Base-by-base conservation (phyloP, 2,113 vertebrate species). In the Martes martes region DNA sequence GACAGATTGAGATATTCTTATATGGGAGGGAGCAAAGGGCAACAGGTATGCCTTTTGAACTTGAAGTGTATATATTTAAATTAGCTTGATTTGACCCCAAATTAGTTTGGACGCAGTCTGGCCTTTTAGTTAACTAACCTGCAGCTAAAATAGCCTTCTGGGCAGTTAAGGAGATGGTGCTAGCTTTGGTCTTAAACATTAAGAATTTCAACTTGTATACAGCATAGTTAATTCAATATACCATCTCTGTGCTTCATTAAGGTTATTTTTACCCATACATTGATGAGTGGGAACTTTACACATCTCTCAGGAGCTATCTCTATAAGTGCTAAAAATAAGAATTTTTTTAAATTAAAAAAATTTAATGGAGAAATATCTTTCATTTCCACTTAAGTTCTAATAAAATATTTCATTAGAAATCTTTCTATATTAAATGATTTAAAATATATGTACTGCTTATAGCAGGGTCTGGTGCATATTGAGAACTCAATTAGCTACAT, bases 391-490 rank as follows among this genome's bases (percentile, higher is more conserved):
- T 50, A 73, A 83, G 4, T 67, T 89, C 45, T 76, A 89, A 86
- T 59, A 92, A 93, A 85, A 59, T 88, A 81, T 65, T 91, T 88
- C 23, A 82, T 83, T 92, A 95, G 59, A 91, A 82, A 86, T 69
- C 18, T 65, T 86, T 63, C 23, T 45, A 33, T 79, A 82, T 61
- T 74, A 79, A 88, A 71, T 79, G 24, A 67, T 13, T 91, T 92
- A 63, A 95, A 98, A 86, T 74, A 69, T 26, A 18, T 78, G 19
- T 7, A 57, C 23, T 42, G 15, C 55, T 93, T 89, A 74, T 47
- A 92, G 52, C 11, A 78, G 4, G 28, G 16, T 8, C 67, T 84
- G 26, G 14, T 21, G 76, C 33, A 23, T 50, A 78, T 57, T 47
- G 88, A 76, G n/a, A 67, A 73, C 59, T 71, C 19, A 82, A 31